Evolutionary conservation across 2,797 vertebrate genomes (phyloP).

Genomic region (Epinephelus malabaricus): DNA sequence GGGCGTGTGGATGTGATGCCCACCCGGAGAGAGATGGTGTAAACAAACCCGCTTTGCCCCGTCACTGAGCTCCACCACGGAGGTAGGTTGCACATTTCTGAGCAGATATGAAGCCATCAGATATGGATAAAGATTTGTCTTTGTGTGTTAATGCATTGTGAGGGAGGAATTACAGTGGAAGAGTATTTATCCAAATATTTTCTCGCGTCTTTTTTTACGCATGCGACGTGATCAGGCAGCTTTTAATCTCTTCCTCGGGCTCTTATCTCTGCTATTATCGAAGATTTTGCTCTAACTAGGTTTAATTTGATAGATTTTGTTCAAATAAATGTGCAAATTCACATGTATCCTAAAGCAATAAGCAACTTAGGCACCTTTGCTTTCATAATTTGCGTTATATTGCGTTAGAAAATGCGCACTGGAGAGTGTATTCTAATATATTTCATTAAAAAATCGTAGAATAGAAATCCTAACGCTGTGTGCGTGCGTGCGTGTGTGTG

Average conservation of each 20-base stretch:
- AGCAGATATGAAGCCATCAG: slow-evolving; percentile 20
- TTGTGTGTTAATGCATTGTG: slow-evolving; percentile 36
- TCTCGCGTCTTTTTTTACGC: slow-evolving; percentile 5
- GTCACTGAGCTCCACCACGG: slow-evolving; percentile 85
- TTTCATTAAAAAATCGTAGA: slow-evolving; percentile 26
- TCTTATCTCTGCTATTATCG: slow-evolving; percentile 1
- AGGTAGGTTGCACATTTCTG: slow-evolving; percentile 87
- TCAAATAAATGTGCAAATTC: slow-evolving; percentile 12
- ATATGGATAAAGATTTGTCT: slow-evolving; percentile 40
- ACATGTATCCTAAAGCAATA: background rate
- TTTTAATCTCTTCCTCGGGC: background rate
- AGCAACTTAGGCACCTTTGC: background rate
- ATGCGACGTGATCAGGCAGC: slow-evolving; percentile 15
- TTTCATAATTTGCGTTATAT: slow-evolving; percentile 15
- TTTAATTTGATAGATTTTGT: slow-evolving; percentile 19
- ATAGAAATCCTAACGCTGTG: slow-evolving; percentile 1
- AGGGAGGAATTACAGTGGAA: background rate
- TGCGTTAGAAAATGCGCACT: slow-evolving; percentile 10
- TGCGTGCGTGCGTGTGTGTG: background rate
- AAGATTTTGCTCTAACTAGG: background rate
- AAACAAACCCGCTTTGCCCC: slow-evolving; percentile 91
- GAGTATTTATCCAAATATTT: slow-evolving; percentile 23
- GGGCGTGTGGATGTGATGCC: slow-evolving; percentile 82
- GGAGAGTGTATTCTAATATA: slow-evolving; percentile 2
- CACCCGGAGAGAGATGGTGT: slow-evolving; percentile 94